Conservation (phyloP, 2,888 invertebrate genomes). For the Lasioglossum marginatum region DNA sequence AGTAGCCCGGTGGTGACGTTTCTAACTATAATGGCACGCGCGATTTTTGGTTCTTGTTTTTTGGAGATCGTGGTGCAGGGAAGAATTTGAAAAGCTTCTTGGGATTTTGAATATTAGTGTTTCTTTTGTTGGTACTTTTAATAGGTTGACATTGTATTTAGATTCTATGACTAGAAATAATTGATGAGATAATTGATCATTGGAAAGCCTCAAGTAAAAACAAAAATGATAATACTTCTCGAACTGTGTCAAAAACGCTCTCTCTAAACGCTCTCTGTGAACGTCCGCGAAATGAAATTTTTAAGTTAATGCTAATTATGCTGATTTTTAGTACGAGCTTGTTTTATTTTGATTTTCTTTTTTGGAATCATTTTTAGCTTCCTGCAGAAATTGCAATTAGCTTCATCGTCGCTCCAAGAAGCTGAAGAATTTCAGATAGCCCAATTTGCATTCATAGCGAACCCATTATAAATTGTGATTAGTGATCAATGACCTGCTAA, state of each 20-base stretch:
- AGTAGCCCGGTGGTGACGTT: not conserved
- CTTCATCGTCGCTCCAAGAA: not conserved
- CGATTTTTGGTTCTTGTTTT: not conserved
- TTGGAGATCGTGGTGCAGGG: too few species aligned
- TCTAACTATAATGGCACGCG: not conserved
- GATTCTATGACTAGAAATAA: too few species aligned
- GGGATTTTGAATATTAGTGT: too few species aligned
- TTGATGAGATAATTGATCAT: too few species aligned
- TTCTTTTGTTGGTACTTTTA: too few species aligned
- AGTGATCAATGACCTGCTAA: constrained; percentile 7
- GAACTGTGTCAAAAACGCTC: not conserved
- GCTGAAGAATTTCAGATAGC: not conserved
- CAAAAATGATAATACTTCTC: not conserved
- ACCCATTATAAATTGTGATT: constrained; percentile 1
- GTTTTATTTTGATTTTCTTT: not conserved
- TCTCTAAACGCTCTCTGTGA: too few species aligned
- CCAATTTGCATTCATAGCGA: not conserved
- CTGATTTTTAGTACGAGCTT: not conserved
- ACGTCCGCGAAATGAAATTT: not conserved
- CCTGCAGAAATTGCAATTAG: constrained; percentile 2
- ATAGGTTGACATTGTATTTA: too few species aligned
- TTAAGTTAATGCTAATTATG: not conserved
- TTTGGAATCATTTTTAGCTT: not conserved
- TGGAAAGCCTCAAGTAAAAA: too few species aligned
- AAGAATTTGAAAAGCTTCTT: too few species aligned